Evolutionary conservation across 1,140 invertebrate species (phyloP), one percentile per base, ranked within the genome.

Genomic region (Drosophila cardini): DNA sequence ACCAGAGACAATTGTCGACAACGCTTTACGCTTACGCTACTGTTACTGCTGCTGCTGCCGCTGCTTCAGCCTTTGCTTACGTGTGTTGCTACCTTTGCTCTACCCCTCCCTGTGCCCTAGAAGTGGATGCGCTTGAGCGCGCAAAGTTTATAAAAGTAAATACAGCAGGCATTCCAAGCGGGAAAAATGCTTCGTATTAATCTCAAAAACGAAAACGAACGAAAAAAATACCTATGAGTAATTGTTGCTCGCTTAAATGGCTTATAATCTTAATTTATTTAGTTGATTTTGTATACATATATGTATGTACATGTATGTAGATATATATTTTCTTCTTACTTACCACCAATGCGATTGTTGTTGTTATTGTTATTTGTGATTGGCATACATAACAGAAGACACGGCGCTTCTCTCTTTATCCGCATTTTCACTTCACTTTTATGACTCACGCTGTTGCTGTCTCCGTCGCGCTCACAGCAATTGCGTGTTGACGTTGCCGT

Each of bases 361-460:
- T 78, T 86, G 55, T 79, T 75, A 70, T 76, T 46, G 65, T 80
- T 89, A 69, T 76, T 89, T 87, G 63, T 67, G 46, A 94, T 85
- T 65, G 94, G 94, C 77, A 94, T 93, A 61, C 94, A 94, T 74
- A 95, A 91, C 34, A 95, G 93, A 61, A 95, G 93, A 82, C 94
- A 95, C 78, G 94, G 94, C 65, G 94, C 94, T 89, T 94, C 93
- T 90, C 94, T 93, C 92, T 94, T 95, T 84, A 95, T 93, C 92
- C 94, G 94, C 94, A 95, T 95, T 78, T 93, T 93, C 81, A 92
- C 89, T 92, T 91, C 80, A 87, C 91, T 92, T 91, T 86, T 92
- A 90, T 92, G 91, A 92, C 79, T 92, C 91, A 92, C 91, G 82
- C 83, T 90, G 83, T 80, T 83, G 81, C 87, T 83, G 72, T 91